Percentiles rank a stretch among this genome's conserved stretches.
Evolutionary conservation across 2,113 vertebrate species (phyloP).

Genomic region (Capricornis sumatraensis): DNA sequence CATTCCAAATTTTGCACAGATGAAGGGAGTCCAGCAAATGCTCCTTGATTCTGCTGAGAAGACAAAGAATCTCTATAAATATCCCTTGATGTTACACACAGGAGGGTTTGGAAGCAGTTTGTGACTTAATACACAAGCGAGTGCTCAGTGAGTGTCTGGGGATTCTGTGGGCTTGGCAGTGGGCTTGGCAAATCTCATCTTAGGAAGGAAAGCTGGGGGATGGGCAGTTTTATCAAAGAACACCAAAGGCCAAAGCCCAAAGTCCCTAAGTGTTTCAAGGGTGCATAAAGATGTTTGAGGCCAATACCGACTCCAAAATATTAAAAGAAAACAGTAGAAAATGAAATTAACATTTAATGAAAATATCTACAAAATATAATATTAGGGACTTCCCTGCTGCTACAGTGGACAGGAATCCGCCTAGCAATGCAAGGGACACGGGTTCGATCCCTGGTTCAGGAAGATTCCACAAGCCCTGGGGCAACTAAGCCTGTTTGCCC

Average conservation of each 20-base stretch:
- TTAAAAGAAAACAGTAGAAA: not conserved
- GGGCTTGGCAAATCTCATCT: not conserved
- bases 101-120: not conserved
- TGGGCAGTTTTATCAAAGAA: not conserved
- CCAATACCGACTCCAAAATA: not conserved
- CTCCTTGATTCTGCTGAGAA: not conserved
- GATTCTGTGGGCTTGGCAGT: not conserved
- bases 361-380: not conserved
- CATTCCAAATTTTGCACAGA: not conserved
- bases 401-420: not conserved
- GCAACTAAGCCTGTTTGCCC: not conserved
- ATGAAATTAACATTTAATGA: not conserved
- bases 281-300: not conserved
- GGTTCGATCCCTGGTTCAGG: not conserved
- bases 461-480: not conserved
- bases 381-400: not conserved
- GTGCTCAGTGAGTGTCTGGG: not conserved
- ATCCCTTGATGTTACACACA: not conserved
- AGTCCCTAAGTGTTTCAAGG: not conserved
- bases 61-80: not conserved
- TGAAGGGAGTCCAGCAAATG: not conserved
- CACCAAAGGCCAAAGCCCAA: not conserved
- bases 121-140: not conserved
- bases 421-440: not conserved
- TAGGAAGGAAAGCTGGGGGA: not conserved